Evolutionary conservation across 2,888 invertebrate species (phyloP).

Genomic region (Agriotes lineatus): DNA sequence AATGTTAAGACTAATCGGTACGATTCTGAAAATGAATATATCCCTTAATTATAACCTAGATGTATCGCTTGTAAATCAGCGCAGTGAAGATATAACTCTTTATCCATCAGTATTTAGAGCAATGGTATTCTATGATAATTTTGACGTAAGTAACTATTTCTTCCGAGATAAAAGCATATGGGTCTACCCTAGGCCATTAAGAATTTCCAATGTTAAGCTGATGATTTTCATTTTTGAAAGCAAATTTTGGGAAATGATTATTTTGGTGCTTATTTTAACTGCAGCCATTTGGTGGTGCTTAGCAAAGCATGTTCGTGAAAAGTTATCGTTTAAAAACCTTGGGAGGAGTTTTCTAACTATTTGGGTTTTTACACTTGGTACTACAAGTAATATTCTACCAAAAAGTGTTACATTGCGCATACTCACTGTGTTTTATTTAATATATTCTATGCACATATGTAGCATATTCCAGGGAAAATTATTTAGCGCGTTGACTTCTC

Average conservation of each 20-base stretch:
- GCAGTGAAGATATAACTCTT: no score
- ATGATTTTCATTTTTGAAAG: not conserved
- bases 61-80: no score
- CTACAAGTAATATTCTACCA: not conserved
- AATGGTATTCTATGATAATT: no score
- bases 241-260: not conserved
- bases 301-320: not conserved
- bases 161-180: no score
- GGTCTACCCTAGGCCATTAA: slow-evolving; percentile 15
- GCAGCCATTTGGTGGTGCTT: not conserved
- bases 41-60: no score
- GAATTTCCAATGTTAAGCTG: not conserved
- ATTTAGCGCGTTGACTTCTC: not conserved
- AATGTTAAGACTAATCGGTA: no score
- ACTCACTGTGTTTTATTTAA: not conserved
- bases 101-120: no score
- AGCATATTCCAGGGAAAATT: not conserved
- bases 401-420: not conserved
- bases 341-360: not conserved
- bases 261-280: not conserved
- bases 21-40: no score
- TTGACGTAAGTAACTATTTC: no score
- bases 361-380: not conserved
- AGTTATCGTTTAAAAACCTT: not conserved
- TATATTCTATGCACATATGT: not conserved